A percentile compares a stretch with the other conserved stretches of the same genome.
Evolutionary conservation across 2,113 vertebrate genomes (phyloP).

Genomic region (Microtus montanus): DNA sequence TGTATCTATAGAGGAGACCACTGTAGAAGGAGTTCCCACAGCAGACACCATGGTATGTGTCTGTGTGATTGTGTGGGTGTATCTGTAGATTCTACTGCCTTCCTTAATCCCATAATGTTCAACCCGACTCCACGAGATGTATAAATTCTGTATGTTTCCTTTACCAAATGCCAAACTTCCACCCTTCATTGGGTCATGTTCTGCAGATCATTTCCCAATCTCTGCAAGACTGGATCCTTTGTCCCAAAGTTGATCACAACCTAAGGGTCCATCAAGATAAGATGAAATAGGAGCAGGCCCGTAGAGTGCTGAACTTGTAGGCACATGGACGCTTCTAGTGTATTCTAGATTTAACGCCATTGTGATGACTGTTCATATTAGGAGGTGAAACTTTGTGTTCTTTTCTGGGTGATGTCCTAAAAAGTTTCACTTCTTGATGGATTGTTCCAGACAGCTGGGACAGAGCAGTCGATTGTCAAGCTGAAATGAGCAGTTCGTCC

Average conservation of each 20-base stretch:
- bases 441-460: slow-evolving; percentile 63
- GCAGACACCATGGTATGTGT: no score
- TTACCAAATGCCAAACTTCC: not conserved
- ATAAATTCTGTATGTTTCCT: not conserved
- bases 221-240: not conserved
- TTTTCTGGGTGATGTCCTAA: slow-evolving; percentile 65
- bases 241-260: not conserved
- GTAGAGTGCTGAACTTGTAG: not conserved
- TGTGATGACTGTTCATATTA: not conserved
- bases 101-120: not conserved
- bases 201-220: no score
- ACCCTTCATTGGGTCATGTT: not conserved
- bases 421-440: slow-evolving; percentile 44
- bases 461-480: not conserved
- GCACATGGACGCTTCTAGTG: not conserved
- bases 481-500: slow-evolving; percentile 69
- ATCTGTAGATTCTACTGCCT: not conserved
- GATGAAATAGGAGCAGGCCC: no score
- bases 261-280: not conserved
- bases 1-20: no score
- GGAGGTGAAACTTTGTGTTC: not conserved
- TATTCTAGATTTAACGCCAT: not conserved
- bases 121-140: no score
- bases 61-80: not conserved
- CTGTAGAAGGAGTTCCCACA: no score